Evolutionary conservation across 2,113 vertebrate species (phyloP), one percentile per base, ranked within the genome.

Genomic region (Siniperca knerii): DNA sequence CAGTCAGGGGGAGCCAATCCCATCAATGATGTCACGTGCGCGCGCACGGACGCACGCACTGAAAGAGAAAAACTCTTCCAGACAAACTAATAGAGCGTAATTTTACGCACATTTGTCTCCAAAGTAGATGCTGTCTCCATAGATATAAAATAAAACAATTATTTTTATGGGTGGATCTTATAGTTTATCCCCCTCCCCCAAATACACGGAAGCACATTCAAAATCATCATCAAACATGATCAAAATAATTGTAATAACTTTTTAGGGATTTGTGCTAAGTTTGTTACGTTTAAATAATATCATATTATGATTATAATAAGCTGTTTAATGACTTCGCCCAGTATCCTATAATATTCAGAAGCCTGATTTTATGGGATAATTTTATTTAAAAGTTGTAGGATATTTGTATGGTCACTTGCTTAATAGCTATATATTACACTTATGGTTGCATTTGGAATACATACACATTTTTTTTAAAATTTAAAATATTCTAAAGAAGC

Each of bases 1-100:
- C 82, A 87, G 77, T 80, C 90, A 86, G 83, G 78, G 88, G 33
- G 79, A 92, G 94, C 93, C 91, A 93, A 86, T 89, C 92, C 91
- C 87, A 82, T 65, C 79, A 73, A 86, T 94, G 95, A 95, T 94
- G 92, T 95, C 94, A 93, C 92, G 85, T 62, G 84, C 77, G 64
- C 85, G 61, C 85, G 40, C 69, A 69, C 80, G 35, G 61, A 72
- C 81, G 66, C 87, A 82, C 73, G 68, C 74, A 70, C 42, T 8
- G 20, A 64, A 16, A 50, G 44, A 60, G 55, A 44, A 52, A 72
- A 76, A 81, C 40, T 55, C 66, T n/a, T 25, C 11, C 23, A 58
- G 33, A 4, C 18, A 50, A 58, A 37, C 11, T 52, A 21, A 37
- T 7, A 8, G 4, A 15, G 68, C 13, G 10, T 35, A 7, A 74